Base-by-base conservation (phyloP, 2,888 invertebrate species). In the Oscheius sp. region DNA sequence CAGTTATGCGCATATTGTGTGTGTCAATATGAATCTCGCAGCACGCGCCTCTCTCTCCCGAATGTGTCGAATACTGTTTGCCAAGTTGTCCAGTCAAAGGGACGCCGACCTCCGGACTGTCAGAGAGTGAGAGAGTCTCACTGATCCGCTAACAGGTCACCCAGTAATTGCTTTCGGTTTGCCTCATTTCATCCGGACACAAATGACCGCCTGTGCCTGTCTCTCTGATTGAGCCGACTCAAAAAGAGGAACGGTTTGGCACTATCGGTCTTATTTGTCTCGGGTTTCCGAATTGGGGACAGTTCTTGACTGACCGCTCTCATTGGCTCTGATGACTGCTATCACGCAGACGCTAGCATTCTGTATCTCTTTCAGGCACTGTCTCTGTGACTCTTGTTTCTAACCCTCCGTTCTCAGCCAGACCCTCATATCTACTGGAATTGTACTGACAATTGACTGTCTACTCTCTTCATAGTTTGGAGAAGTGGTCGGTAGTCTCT, bases 1-100 rank as follows among this genome's bases (percentile, higher is more conserved):
- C 62, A 62, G 62, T 62, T 62, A 62, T 62, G 62, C 62, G 62
- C 62, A 62, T 62, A 58, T 29, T 58, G 33, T 58, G 68, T 68
- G 68, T 68, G 68, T 68, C 68, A 68, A 68, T 68, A 68, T 68
- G 68, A 53, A 68, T 68, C 51, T 32, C 42, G 42, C 42, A 42
- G 68, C 68, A 68, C 68, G 68, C 68, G 55, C 68, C 21, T 35
- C 51, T 21, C 53, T 55, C 42, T 42, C 42, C 42, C 68, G 37
- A 63, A 68, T 68, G 68, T 68, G 68, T 68, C 68, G 53, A 68
- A 68, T 68, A 68, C 68, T 68, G 68, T 68, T 53, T 51, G 68
- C 37, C 53, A 53, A 21, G 13, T 48, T 48, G 32, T 53, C 53
- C 53, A 10, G 53, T 10, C 53, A 29, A 50, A 50, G 63, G 48